Evolutionary conservation across 2,888 invertebrate species (phyloP), one percentile per base, ranked within the genome.

Genomic region (Lysandra coridon): DNA sequence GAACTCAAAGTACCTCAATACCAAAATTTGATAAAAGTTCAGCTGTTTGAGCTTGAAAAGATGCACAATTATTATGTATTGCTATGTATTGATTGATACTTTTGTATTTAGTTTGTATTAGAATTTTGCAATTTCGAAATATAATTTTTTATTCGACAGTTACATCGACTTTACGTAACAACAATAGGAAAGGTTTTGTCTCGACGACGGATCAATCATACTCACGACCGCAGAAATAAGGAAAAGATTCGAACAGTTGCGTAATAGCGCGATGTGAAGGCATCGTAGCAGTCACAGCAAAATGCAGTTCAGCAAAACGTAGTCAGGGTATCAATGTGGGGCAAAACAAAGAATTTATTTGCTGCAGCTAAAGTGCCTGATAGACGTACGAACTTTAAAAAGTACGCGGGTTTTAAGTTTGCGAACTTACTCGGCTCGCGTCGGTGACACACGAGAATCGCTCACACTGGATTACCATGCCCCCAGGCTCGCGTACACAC

Each of bases 221-320:
- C 64, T 69, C 33, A 17, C 33, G 30, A 69, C 69, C 69, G 14
- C 69, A 69, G 69, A 69, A 69, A 69, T 69, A 14, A 69, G 69
- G 69, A 69, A 69, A 69, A 69, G 30, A 69, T 69, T 69, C 2
- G 30, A 33, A 69, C 14, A 14, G 69, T 69, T 69, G 33, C 69
- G 14, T 37, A 14, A 69, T 4, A 14, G 14, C 14, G 33, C 37
- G 6, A 69, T 69, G 33, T 12, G 64, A 30, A 64, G 64, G 30
- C 12, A 23, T 64, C 23, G 30, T 33, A 69, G 5, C 4, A 30
- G 12, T 33, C 23, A 4, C 1, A 30, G 30, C 23, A 64, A 23
- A 60, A 30, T 2, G 10, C 23, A 23, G n/a, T n/a, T 4, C 57
- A 62, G 5, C 6, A 62, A 7, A 57, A 6, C 6, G 60, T n/a